Conservation (phyloP, 1,140 invertebrate genomes). For the Eriosoma lanigerum region DNA sequence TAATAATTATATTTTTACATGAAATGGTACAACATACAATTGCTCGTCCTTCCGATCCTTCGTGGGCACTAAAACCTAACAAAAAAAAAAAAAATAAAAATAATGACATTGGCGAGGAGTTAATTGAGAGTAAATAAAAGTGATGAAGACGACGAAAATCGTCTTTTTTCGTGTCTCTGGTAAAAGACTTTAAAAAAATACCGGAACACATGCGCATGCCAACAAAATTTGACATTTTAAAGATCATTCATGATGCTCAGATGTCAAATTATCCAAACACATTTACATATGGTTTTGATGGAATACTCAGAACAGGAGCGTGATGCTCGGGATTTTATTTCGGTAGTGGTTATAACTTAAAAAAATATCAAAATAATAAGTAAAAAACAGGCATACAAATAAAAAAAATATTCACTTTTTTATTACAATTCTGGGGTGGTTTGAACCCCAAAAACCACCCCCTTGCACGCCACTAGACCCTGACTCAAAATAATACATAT, state of each 20-base stretch:
- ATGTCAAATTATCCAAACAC: not conserved
- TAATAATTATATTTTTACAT: too few relatives aligned
- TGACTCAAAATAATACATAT: not conserved
- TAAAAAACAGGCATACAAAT: too few relatives aligned
- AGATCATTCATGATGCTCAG: not conserved
- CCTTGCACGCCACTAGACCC: too few relatives aligned
- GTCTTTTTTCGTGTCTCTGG: not conserved
- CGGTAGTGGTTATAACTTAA: too few relatives aligned
- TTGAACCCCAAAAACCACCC: too few relatives aligned
- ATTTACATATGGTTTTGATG: too few relatives aligned
- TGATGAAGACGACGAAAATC: not conserved
- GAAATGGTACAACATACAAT: not conserved
- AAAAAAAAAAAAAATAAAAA: constrained; percentile 37
- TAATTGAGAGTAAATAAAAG: not conserved
- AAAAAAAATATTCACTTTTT: too few relatives aligned
- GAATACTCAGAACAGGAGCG: not conserved
- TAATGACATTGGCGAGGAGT: not conserved
- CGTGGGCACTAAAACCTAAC: not conserved
- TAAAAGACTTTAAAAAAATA: constrained; percentile 17
- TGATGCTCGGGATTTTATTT: too few relatives aligned
- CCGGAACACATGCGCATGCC: not conserved
- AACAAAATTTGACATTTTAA: not conserved
- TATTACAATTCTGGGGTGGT: too few relatives aligned
- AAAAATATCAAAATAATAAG: too few relatives aligned
- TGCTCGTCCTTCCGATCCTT: not conserved